These are phyloP conservation scores for Rhagonycha fulva DNA, from an alignment of 2,888 invertebrate species.

Conservation along the genomic window DNA sequence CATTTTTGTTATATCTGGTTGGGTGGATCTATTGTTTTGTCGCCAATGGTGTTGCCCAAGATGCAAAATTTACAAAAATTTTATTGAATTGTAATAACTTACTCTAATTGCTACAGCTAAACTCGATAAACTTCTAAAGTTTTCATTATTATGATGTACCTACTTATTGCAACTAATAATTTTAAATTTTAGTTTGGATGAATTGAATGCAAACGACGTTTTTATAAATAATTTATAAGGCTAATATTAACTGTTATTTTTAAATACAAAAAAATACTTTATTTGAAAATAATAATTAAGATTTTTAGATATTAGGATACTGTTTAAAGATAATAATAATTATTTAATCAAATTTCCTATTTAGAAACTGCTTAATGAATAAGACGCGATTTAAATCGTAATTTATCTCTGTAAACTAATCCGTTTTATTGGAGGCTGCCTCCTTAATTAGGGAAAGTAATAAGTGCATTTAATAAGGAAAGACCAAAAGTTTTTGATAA, in stretches of 20 bases:
- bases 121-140: no score
- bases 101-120: no score
- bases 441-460: slow-evolving; percentile 30
- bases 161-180: no score
- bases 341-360: slow-evolving; percentile 31
- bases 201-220: no score
- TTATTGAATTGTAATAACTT: no score
- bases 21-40: no score
- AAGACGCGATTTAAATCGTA: slow-evolving; percentile 35
- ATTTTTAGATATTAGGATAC: neutral
- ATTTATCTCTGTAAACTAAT: slow-evolving; percentile 34
- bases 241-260: neutral
- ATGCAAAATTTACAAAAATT: no score
- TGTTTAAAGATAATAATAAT: slow-evolving; percentile 6
- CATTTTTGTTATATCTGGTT: no score
- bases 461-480: slow-evolving; percentile 41
- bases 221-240: neutral
- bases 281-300: neutral
- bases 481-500: slow-evolving; percentile 39
- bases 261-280: neutral
- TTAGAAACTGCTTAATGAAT: slow-evolving; percentile 37
- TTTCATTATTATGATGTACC: no score
- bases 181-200: no score
- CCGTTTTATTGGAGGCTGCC: slow-evolving; percentile 20
- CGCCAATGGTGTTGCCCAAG: no score